Evolutionary conservation across 2,888 invertebrate genomes (phyloP), one percentile per base, ranked within the genome.

Genomic region (Agonopterix heracliana): DNA sequence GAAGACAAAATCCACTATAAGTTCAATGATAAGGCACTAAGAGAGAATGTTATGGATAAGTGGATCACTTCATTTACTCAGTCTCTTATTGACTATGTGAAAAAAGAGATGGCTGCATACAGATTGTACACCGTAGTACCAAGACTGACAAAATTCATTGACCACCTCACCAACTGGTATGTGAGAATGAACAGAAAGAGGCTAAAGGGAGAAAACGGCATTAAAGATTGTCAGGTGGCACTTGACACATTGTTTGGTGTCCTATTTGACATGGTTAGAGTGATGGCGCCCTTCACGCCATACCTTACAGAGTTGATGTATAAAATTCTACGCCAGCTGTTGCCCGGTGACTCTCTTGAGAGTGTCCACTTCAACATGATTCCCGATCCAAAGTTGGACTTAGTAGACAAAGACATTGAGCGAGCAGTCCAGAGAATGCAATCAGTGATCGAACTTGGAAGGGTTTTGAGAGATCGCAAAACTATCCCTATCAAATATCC

Each of bases 61-160:
- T 99, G 99, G 99, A 97, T 99, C 49, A 81, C 98, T 34, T 99
- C 99, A 0, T 98, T 97, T 71, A 98, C 98, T 0, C 98, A 99
- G 81, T 96, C 96, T 0, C 89, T 99, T 9, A 90, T 99, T 45
- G 91, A 92, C 55, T 98, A 95, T 85, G 93, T 99, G 8, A 92
- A 94, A 46, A 91, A 92, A 61, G 99, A 99, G 88, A 99, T 99
- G 99, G 92, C 92, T 64, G 94, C 95, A 1, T 99, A 99, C 76
- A 93, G 95, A 49, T 87, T 99, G 48, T 99, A 98, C 74, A 98
- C 98, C 0, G 99, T 99, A 9, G 94, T 98, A 9, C 98, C 98
- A 0, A 90, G 94, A 48, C 87, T 99, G 41, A 95, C 98, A 0
- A 97, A 98, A 74, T 99, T 97, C 79, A 97, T 99, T 59, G 98